Conservation (phyloP, 2,888 invertebrate species). For the Zaprionus bogoriensis region DNA sequence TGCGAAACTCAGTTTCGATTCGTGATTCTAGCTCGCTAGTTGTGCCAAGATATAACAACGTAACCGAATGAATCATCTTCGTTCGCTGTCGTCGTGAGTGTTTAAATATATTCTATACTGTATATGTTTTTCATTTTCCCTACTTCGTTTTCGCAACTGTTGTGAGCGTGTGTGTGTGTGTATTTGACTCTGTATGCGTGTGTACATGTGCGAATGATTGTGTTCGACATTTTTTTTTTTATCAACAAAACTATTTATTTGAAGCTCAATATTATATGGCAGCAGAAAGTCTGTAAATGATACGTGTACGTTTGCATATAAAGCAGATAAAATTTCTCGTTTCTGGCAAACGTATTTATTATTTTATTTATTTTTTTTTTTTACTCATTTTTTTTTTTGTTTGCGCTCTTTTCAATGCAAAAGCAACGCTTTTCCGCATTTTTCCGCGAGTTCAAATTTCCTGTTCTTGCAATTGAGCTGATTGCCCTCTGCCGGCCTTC, state of each 20-base stretch:
- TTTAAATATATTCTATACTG: conserved; percentile 15
- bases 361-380: no score
- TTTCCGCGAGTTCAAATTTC: conserved; percentile 71
- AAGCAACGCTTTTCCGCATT: conserved; percentile 61
- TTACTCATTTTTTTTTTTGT: not conserved
- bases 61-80: conserved; percentile 63
- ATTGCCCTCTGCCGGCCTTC: not conserved
- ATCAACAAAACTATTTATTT: conserved; percentile 55
- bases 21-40: conserved; percentile 69
- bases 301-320: conserved; percentile 17
- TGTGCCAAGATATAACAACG: conserved; percentile 54
- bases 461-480: conserved; percentile 57
- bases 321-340: conserved; percentile 47
- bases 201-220: conserved; percentile 14
- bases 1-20: conserved; percentile 76
- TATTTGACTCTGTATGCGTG: conserved; percentile 6
- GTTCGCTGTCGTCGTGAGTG: conserved; percentile 52
- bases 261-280: conserved; percentile 49
- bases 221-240: conserved; percentile 35
- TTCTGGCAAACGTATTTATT: conserved; percentile 8
- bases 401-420: conserved; percentile 1
- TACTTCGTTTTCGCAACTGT: conserved; percentile 29
- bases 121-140: conserved; percentile 13
- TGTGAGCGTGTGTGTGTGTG: conserved; percentile 8
- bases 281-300: conserved; percentile 42